A percentile compares a stretch with the other conserved stretches of the same genome.
Evolutionary conservation across 2,797 vertebrate species (phyloP).

Genomic region (Acanthurus tractus): DNA sequence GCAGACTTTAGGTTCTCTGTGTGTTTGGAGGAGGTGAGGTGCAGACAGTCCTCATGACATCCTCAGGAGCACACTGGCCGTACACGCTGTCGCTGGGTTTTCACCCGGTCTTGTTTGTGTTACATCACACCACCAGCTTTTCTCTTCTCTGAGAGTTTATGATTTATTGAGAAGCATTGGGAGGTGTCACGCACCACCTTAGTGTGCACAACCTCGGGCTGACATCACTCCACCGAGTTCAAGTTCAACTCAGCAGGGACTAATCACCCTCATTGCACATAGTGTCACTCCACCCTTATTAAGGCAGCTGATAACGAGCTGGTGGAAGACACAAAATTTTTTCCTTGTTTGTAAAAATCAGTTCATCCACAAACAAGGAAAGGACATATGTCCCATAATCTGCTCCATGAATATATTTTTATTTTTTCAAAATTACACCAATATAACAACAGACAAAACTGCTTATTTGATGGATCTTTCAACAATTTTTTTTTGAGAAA

Average conservation of each 20-base stretch:
- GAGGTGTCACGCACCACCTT: conserved; percentile 40
- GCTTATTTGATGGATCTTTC: no score
- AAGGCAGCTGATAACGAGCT: conserved; percentile 24
- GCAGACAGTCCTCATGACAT: background rate
- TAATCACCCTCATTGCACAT: conserved; percentile 18
- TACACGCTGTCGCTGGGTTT: background rate
- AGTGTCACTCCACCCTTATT: conserved; percentile 23
- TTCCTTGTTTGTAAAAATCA: background rate
- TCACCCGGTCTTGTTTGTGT: background rate
- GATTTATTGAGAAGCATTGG: conserved; percentile 49
- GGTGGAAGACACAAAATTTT: background rate
- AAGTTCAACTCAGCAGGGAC: conserved; percentile 15
- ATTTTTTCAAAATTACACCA: no score
- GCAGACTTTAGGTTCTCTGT: background rate
- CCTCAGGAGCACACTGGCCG: background rate
- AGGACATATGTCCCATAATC: background rate
- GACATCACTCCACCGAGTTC: conserved; percentile 33
- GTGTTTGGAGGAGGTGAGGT: background rate
- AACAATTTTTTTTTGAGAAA: no score
- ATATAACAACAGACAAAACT: no score
- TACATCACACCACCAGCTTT: background rate
- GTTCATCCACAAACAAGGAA: background rate
- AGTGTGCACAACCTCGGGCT: conserved; percentile 41
- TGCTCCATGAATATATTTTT: no score
- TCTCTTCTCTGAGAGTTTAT: conserved; percentile 23